Base-by-base conservation (phyloP, 2,797 vertebrate genomes). In the Danio choprae region DNA sequence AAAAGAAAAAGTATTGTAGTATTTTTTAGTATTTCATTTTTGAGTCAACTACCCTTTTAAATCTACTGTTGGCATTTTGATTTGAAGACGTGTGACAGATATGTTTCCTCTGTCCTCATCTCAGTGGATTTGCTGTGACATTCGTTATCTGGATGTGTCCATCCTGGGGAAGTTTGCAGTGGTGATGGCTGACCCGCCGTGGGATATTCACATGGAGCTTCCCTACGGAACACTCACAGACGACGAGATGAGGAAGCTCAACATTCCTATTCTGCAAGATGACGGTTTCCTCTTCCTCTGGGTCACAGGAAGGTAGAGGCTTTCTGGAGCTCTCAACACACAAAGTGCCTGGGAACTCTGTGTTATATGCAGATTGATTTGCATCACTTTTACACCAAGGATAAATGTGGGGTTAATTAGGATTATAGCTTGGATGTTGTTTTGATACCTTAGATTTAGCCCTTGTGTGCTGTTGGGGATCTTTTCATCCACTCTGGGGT, bases 201-300 rank as follows among this genome's bases (percentile, higher is more conserved):
- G 97, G 97, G 97, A 98, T 85, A 98, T 98, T 89, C 97, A 98
- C 92, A 98, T 98, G 97, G 97, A 98, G 87, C 92, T 98, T 60
- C 97, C 97, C 1, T 98, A 98, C 48, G 97, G 97, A 12, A 98
- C 97, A 0, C 90, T 98, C 74, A 98, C 96, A 0, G 97, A 98
- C 50, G 97, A 98, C 68, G 97, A 98, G 88, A 98, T 98, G 97
- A 94, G 97, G 77, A 96, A 96, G 86, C 95, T 98, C 84, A 95
- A 96, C 91, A 97, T 98, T 79, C 97, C 97, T 20, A 93, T 95
- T 40, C 92, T 98, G 7, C 97, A 98, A 88, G 97, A 98, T 13
- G 96, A 98, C 7, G 97, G 97, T 53, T 98, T 97, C 90, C 95
- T 98, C 79, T 98, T 98, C 88, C 96, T 98, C 72, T 98, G 97